Base-by-base conservation (phyloP, 2,888 invertebrate genomes). In the Andrena flavipes region DNA sequence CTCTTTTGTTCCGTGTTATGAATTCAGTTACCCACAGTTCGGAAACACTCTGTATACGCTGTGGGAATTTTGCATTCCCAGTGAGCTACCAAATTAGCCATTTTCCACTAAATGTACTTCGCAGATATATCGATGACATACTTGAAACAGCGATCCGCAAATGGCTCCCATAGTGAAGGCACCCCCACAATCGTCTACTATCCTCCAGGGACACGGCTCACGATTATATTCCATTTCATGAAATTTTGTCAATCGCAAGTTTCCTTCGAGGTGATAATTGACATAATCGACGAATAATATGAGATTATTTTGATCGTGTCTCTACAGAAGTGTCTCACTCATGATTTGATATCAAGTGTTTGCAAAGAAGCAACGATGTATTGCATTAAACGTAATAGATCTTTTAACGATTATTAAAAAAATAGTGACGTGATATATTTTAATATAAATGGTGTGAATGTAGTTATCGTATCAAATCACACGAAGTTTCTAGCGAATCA, bases 161-260 rank as follows among this genome's bases (percentile, higher is more conserved):
- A 99, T 98, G 68, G 98, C 96, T 10, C 99, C 99, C 99, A 99
- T 99, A 16, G 99, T 97, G 94, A 99, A 99, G 16, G 99, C 99
- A 86, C 99, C 99, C 20, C 99, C 99, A 93, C 98, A 98, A 94
- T 99, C 99, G 94, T 99, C 99, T 35, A 99, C 97, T 89, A 99
- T 99, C 90, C 99, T 96, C 97, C 98, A 99, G n/a, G 99, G 99
- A 93, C 98, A 98, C n/a, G 98, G 98, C 95, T 98, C 98, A 95
- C 98, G 96, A 80, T 98, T 97, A 94, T 98, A 98, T 95, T 98
- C 98, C 98, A 98, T 98, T n/a, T 56, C 8, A 30, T 54, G 5
- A 4, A 68, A 62, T 62, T 59, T 42, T 16, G 48, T 65, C 16
- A 59, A 10, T 64, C 6, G n/a, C 23, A 48, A 26, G 7, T 8